These are phyloP conservation scores for Picathartes gymnocephalus DNA, from an alignment of 2,113 vertebrate species.

Conservation along the genomic window DNA sequence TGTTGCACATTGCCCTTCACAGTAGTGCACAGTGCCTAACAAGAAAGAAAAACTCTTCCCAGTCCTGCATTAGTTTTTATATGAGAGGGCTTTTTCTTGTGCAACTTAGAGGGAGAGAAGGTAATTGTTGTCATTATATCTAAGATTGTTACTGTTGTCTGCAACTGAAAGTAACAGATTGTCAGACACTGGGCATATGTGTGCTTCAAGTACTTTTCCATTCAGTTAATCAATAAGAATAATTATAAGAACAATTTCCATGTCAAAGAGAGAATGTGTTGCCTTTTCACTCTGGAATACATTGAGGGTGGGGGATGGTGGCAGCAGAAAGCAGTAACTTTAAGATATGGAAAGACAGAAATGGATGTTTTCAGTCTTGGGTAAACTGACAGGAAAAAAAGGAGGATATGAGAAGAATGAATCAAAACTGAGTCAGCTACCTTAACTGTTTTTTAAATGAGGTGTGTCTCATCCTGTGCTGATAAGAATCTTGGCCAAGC, in stretches of 20 bases:
- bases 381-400: neutral
- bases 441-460: neutral
- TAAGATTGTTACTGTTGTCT: neutral
- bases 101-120: neutral
- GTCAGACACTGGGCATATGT: neutral
- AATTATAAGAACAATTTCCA: neutral
- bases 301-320: neutral
- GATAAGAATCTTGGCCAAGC: neutral
- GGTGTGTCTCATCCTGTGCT: neutral
- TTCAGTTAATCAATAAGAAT: conserved; percentile 37
- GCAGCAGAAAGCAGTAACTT: neutral
- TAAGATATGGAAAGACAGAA: neutral
- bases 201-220: neutral
- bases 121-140: neutral
- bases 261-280: neutral
- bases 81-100: neutral
- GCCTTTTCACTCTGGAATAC: neutral
- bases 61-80: neutral
- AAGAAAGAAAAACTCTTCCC: neutral
- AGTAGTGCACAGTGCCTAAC: neutral
- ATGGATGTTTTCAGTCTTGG: neutral
- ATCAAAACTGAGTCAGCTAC: conserved; percentile 1
- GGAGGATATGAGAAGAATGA: neutral
- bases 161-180: neutral
- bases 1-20: neutral